Conservation (phyloP, 2,888 invertebrate genomes). For the Ochlodes sylvanus region DNA sequence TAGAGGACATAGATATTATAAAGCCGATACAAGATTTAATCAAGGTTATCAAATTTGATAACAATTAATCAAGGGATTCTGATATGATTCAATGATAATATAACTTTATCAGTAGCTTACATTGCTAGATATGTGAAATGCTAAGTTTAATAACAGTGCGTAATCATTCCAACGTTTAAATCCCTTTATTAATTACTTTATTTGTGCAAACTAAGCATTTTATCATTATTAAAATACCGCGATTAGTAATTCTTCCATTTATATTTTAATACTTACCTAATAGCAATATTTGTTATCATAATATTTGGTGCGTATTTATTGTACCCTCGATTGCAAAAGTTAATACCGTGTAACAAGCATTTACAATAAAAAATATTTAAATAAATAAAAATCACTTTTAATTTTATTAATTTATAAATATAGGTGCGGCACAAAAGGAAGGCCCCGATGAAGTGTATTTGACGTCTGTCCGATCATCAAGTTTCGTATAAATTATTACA, state of each 20-base stretch:
- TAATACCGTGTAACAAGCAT: background rate
- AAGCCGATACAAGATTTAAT: too few relatives aligned
- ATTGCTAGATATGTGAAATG: background rate
- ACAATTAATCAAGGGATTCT: background rate
- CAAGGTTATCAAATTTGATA: background rate
- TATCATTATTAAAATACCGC: background rate
- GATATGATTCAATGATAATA: conserved; percentile 1
- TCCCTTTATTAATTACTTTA: background rate
- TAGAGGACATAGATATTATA: too few relatives aligned
- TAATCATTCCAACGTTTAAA: background rate
- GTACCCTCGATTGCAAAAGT: background rate
- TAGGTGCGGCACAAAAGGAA: too few relatives aligned
- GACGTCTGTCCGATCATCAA: too few relatives aligned
- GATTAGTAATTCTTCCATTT: background rate
- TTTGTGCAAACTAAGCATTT: background rate
- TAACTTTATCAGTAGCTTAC: background rate
- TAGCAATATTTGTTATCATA: background rate
- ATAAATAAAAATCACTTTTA: too few relatives aligned
- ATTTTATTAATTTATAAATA: too few relatives aligned
- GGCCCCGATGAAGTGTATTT: too few relatives aligned
- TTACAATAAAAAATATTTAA: too few relatives aligned
- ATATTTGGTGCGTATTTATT: conserved; percentile 1
- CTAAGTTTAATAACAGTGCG: background rate
- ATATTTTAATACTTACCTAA: background rate
- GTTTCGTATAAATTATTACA: too few relatives aligned